Percentiles rank a stretch among this genome's conserved stretches.
These are phyloP conservation scores for Lasioglossum figueresi DNA, from an alignment of 2,888 invertebrate genomes.

Conservation along the genomic window DNA sequence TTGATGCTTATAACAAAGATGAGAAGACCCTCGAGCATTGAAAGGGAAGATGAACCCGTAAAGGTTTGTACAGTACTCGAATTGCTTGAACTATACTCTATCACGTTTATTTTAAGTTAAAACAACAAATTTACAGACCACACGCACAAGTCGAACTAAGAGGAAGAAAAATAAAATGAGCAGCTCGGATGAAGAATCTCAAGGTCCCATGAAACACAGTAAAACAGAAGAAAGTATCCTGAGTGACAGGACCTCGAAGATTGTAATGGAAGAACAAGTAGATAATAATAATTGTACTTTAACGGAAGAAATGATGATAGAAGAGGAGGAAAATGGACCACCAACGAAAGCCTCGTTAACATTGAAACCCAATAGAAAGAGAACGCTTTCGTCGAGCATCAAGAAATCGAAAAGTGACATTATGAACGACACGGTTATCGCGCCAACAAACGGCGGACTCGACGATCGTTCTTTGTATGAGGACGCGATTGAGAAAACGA, in stretches of 20 bases:
- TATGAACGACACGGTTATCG: conserved; percentile 62
- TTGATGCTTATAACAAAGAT: conserved; percentile 61
- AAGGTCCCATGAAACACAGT: conserved; percentile 67
- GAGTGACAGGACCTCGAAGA: neutral
- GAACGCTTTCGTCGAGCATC: conserved; percentile 24
- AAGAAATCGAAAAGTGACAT: conserved; percentile 35
- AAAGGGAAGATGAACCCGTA: conserved; percentile 2
- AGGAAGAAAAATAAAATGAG: conserved; percentile 62
- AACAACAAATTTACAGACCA: conserved; percentile 35
- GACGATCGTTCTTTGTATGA: conserved; percentile 80
- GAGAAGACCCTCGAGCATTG: conserved; percentile 63
- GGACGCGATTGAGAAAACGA: conserved; percentile 79
- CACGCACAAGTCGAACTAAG: conserved; percentile 61
- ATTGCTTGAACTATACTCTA: neutral
- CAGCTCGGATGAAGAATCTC: conserved; percentile 78
- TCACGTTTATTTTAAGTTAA: neutral
- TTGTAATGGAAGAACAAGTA: neutral
- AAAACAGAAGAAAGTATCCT: conserved; percentile 55
- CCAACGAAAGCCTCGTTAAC: neutral
- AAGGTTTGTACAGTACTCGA: conserved; percentile 57
- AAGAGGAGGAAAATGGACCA: neutral
- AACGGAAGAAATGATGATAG: neutral
- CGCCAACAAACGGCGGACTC: conserved; percentile 63
- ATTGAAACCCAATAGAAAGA: conserved; percentile 41
- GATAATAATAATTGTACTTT: conserved; percentile 20